Evolutionary conservation across 2,113 vertebrate genomes (phyloP), one percentile per base, ranked within the genome.

Genomic region (Melanerpes formicivorus): DNA sequence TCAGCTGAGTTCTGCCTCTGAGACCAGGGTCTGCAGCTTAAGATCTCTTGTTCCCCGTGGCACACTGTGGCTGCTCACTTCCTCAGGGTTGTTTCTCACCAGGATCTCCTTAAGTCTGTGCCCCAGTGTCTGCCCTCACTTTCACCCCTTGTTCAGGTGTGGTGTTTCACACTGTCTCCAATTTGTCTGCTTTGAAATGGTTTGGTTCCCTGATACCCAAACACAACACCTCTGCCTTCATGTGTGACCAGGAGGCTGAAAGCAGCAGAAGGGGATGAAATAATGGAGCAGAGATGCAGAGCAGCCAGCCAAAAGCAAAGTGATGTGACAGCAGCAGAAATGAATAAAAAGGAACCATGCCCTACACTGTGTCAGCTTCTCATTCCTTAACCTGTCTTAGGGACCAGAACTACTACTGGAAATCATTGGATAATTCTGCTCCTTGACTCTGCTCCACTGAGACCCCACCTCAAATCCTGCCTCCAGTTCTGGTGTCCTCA

Each of bases 11-110:
- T 63, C 58, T 76, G 76, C 15, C 54, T 66, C 54, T 56, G 50
- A 87, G 70, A 60, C 18, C 69, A 73, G 14, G 37, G 22, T 73
- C 88, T 87, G 59, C 91, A 93, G 75, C 80, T 94, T 79, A 54
- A 86, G 77, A 94, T 85, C n/a, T 1, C 80, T 82, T 90, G 92
- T 92, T 91, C 90, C 87, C 90, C 92, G 80, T 72, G 94, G 72
- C 90, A 54, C 81, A 90, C 50, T 92, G 86, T 88, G 80, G 34
- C 92, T 84, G 88, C 93, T 95, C 91, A 83, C 56, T 91, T 88
- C 71, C 80, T 96, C 93, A 93, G 60, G 85, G 81, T 21, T 93
- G 42, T 93, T 97, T 96, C 96, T 95, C 95, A 96, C 95, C 89
- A 89, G 80, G 93, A 95, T 95, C 93, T 95, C 44, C 29, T 95